phyloP scores from a whole-genome alignment of 1,140 invertebrate genomes.

The Papilio aristodemus region DNA sequence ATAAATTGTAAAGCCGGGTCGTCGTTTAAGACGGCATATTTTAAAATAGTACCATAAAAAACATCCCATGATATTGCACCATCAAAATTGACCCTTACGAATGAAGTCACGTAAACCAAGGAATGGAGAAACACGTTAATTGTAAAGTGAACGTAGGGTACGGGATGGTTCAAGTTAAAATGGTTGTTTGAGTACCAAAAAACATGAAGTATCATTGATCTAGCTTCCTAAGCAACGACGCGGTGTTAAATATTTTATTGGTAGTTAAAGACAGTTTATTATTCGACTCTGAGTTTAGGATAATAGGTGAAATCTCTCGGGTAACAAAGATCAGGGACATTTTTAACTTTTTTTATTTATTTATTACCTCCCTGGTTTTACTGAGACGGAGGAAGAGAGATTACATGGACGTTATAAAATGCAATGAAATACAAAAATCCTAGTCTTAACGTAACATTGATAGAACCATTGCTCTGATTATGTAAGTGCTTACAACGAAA shows the following conservation, averaged over 20 bases:
- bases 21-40: slow-evolving; percentile 68
- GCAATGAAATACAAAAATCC: too few species aligned
- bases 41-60: slow-evolving; percentile 75
- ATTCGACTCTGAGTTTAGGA: slow-evolving; percentile 65
- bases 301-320: slow-evolving; percentile 72
- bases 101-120: slow-evolving; percentile 14
- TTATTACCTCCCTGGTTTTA: background rate
- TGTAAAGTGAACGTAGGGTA: slow-evolving; percentile 12
- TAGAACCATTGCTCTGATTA: too few species aligned
- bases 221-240: slow-evolving; percentile 56
- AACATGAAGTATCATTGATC: slow-evolving; percentile 60
- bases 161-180: slow-evolving; percentile 45
- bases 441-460: too few species aligned
- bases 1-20: slow-evolving; percentile 65
- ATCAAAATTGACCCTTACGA: slow-evolving; percentile 46
- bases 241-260: slow-evolving; percentile 76
- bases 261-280: slow-evolving; percentile 73
- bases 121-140: slow-evolving; percentile 17
- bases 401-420: too few species aligned
- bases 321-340: slow-evolving; percentile 60
- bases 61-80: slow-evolving; percentile 56
- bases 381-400: too few species aligned
- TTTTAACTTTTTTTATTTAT: slow-evolving; percentile 37
- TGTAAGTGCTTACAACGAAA: too few species aligned
- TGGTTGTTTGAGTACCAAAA: slow-evolving; percentile 56